phyloP scores from a whole-genome alignment of 2,113 vertebrate genomes.

The Podarcis cretensis region DNA sequence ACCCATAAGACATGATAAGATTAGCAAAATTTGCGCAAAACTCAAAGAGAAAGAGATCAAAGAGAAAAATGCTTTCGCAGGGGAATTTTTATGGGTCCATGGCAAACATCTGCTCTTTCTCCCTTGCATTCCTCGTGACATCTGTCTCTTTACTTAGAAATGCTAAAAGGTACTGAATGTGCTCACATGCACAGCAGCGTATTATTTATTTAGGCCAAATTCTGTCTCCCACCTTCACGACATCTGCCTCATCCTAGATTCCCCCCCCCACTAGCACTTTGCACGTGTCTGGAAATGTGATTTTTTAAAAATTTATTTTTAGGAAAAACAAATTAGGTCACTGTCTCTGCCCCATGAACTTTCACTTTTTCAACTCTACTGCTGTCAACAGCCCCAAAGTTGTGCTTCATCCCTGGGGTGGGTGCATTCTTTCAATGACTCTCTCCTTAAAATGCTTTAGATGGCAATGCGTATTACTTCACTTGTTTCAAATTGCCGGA shows the following conservation, averaged over 20 bases:
- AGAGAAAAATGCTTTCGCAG: background rate
- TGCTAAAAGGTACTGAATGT: background rate
- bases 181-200: background rate
- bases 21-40: background rate
- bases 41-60: background rate
- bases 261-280: background rate
- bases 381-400: background rate
- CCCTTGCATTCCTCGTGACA: slow-evolving; percentile 5
- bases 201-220: slow-evolving; percentile 20
- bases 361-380: background rate
- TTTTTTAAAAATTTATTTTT: background rate
- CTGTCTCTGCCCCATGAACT: background rate
- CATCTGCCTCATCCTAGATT: background rate
- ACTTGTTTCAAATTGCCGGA: too few relatives aligned
- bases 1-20: background rate
- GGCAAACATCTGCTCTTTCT: slow-evolving; percentile 1
- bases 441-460: background rate
- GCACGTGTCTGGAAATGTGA: background rate
- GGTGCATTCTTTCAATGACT: background rate
- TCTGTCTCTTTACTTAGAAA: slow-evolving; percentile 9
- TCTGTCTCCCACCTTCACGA: background rate
- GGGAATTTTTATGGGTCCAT: background rate
- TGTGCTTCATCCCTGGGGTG: background rate
- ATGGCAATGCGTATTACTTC: too few relatives aligned
- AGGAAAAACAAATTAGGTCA: background rate